phyloP scores from a whole-genome alignment of 2,797 vertebrate genomes.

The Esox masquinongy region DNA sequence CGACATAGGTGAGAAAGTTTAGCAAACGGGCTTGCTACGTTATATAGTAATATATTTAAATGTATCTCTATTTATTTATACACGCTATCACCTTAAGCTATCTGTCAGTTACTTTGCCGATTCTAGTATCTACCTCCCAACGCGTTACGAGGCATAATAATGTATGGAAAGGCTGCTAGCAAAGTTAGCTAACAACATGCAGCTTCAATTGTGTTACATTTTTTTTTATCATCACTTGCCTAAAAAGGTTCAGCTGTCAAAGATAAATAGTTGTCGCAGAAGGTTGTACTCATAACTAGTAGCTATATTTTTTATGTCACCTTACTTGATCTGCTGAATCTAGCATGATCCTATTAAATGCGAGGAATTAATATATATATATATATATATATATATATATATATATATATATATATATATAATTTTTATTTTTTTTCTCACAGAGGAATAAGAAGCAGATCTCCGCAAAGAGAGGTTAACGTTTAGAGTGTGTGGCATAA shows the following conservation, averaged over 20 bases:
- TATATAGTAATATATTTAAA: neutral
- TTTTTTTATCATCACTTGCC: neutral
- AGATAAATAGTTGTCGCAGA: neutral
- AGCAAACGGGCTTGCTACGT: neutral
- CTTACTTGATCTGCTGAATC: too few relatives aligned
- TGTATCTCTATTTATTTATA: neutral
- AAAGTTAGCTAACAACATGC: too few relatives aligned
- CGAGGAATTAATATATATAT: too few relatives aligned
- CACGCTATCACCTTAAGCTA: neutral
- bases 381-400: too few relatives aligned
- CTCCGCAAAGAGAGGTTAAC: neutral
- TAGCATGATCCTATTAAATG: neutral
- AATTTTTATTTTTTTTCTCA: neutral
- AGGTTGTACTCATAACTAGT: neutral
- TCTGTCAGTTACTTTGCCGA: too few relatives aligned
- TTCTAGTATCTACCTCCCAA: too few relatives aligned
- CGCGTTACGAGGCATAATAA: too few relatives aligned
- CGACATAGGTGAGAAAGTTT: slow-evolving; percentile 6
- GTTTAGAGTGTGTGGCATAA: neutral
- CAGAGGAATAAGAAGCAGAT: neutral
- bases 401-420: too few relatives aligned
- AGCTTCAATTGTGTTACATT: neutral
- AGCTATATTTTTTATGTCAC: too few relatives aligned
- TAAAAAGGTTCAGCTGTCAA: neutral
- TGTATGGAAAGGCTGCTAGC: too few relatives aligned